Base-by-base conservation (phyloP, 1,140 invertebrate genomes). In the Stegodyphus mimosarum region DNA sequence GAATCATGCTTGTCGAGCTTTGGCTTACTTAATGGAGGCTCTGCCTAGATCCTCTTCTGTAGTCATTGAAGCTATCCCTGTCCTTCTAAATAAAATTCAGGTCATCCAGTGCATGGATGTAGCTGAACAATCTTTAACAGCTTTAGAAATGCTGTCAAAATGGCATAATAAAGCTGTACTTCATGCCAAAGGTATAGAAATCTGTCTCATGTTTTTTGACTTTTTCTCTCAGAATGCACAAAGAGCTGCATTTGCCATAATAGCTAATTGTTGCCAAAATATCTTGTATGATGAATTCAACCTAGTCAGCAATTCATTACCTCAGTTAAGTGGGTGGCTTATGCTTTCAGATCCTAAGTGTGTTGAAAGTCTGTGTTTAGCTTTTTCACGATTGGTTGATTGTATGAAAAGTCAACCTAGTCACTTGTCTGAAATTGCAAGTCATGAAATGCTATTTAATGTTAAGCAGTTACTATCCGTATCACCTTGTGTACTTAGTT, bases 11-110 rank as follows among this genome's bases (percentile, higher is more conserved):
- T 99, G 98, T 91, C 94, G 98, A 67, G 98, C 98, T 7, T 92
- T 99, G 11, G 99, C 98, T 0, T 99, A 99, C 90, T 99, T 99
- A 97, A 96, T 99, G 94, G 98, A 99, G 91, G 97, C 98, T 4
- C 89, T 99, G 77, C 98, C 98, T 0, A 93, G 98, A 63, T 98
- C 97, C 15, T 98, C 97, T 50, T 95, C 96, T n/a, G 96, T 99
- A 15, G 97, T 99, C 15, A 96, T 98, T 4, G 97, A 99, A 88
- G 98, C 98, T 18, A 95, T 99, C 52, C 98, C 98, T 6, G 96
- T 97, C 7, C 97, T 98, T 91, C 91, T 98, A 48, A 95, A 97
- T 91, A 98, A 99, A 53, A 92, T 99, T 53, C 97, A 99, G 92
- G 96, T 96, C 0, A 99, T 99, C 87, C 97, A 99, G 88, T 99